phyloP scores from a whole-genome alignment of 1,140 invertebrate genomes.

The Apis florea region DNA sequence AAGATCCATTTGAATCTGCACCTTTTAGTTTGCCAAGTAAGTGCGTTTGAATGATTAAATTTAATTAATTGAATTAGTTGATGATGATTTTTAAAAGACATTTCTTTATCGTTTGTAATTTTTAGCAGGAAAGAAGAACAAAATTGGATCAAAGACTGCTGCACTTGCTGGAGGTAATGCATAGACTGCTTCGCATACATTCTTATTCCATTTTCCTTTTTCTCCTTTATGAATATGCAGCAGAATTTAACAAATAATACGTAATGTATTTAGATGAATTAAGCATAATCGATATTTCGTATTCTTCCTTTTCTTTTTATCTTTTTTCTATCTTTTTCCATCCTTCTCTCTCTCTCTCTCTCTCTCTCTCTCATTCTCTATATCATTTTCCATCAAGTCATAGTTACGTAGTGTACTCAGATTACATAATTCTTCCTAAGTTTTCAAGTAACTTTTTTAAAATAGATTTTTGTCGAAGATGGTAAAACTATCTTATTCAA shows the following conservation, averaged over 20 bases:
- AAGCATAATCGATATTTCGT: constrained; percentile 6
- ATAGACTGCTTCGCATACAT: constrained; percentile 76
- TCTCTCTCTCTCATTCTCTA: neutral
- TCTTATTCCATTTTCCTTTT: constrained; percentile 44
- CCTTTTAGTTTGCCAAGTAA: constrained; percentile 88
- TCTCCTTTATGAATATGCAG: constrained; percentile 11
- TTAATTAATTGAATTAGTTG: neutral
- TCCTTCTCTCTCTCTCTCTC: neutral
- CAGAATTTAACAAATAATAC: constrained; percentile 18
- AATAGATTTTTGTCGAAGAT: neutral
- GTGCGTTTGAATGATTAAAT: constrained; percentile 31
- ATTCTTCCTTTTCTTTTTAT: constrained; percentile 22
- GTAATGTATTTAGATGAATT: neutral
- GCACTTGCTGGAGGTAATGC: constrained; percentile 84
- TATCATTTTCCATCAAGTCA: neutral
- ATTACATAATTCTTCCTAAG: neutral
- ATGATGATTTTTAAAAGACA: too few relatives aligned
- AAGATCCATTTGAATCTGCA: constrained; percentile 91
- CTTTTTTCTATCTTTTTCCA: neutral
- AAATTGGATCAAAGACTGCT: constrained; percentile 81
- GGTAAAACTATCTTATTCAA: neutral
- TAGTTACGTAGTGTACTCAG: constrained; percentile 8
- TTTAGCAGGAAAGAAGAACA: constrained; percentile 80
- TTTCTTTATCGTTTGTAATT: constrained; percentile 16
- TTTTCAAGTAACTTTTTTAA: neutral